phyloP scores from a whole-genome alignment of 1,140 invertebrate species.

The Pachyrhynchus sulphureomaculatus region DNA sequence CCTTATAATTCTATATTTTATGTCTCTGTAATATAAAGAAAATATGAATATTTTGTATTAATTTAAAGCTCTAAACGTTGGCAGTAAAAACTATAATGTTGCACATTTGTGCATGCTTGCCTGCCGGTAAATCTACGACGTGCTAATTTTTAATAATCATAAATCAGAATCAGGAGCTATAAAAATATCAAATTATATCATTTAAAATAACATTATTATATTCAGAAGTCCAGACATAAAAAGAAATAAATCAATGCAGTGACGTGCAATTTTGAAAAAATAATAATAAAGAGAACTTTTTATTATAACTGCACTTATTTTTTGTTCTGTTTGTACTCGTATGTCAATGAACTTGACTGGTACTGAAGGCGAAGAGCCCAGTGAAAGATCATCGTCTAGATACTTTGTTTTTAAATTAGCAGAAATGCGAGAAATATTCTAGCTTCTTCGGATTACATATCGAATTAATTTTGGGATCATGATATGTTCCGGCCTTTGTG shows the following conservation, averaged over 20 bases:
- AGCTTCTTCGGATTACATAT: too few relatives aligned
- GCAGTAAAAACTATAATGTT: slow-evolving; percentile 23
- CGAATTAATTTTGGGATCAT: too few relatives aligned
- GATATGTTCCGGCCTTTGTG: too few relatives aligned
- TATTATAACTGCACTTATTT: too few relatives aligned
- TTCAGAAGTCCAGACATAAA: neutral
- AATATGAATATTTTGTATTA: neutral
- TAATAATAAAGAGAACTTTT: too few relatives aligned
- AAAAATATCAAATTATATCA: slow-evolving; percentile 28
- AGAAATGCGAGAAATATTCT: too few relatives aligned
- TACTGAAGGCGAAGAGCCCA: too few relatives aligned
- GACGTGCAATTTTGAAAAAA: too few relatives aligned
- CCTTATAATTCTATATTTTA: slow-evolving; percentile 12
- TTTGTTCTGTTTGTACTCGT: too few relatives aligned
- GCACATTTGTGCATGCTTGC: slow-evolving; percentile 12
- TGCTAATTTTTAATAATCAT: slow-evolving; percentile 33
- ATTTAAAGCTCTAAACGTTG: slow-evolving; percentile 1
- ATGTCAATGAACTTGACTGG: too few relatives aligned
- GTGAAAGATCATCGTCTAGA: too few relatives aligned
- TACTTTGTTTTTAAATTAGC: too few relatives aligned
- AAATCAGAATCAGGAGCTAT: slow-evolving; percentile 32
- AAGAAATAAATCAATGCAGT: neutral
- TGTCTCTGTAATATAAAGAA: slow-evolving; percentile 11
- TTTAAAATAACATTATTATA: neutral
- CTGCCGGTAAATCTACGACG: slow-evolving; percentile 11